phyloP scores from a whole-genome alignment of 1,140 invertebrate genomes.

The Trachymyrmex septentrionalis region DNA sequence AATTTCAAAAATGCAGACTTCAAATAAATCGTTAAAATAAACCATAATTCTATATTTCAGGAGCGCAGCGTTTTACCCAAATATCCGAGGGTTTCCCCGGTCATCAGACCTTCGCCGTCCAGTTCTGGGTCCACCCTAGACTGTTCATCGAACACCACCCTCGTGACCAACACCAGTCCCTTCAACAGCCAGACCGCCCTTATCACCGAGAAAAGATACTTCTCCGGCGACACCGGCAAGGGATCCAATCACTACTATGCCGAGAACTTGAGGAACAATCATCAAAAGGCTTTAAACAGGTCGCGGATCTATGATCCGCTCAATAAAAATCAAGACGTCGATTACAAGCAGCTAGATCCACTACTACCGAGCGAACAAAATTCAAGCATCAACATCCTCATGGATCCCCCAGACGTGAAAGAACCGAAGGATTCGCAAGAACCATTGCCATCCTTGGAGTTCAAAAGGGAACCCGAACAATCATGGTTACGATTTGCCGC shows the following conservation, averaged over 20 bases:
- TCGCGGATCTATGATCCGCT: slow-evolving; percentile 80
- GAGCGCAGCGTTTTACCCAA: slow-evolving; percentile 80
- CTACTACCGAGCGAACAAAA: slow-evolving; percentile 71
- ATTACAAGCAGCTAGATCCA: slow-evolving; percentile 83
- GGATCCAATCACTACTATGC: slow-evolving; percentile 80
- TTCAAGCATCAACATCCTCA: slow-evolving; percentile 39
- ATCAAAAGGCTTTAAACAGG: slow-evolving; percentile 75
- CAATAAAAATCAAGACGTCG: slow-evolving; percentile 66
- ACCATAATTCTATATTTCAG: slow-evolving; percentile 74
- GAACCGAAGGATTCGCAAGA: slow-evolving; percentile 30
- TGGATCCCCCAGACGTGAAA: slow-evolving; percentile 72
- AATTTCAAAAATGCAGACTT: neutral
- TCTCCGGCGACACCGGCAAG: slow-evolving; percentile 25
- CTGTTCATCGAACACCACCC: slow-evolving; percentile 87
- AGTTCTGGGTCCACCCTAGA: slow-evolving; percentile 87
- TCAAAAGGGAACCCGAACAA: slow-evolving; percentile 63
- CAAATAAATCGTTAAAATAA: neutral
- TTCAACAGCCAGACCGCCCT: slow-evolving; percentile 85
- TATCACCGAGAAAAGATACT: slow-evolving; percentile 73
- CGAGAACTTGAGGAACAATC: slow-evolving; percentile 82
- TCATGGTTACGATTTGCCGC: slow-evolving; percentile 30
- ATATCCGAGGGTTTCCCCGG: slow-evolving; percentile 81
- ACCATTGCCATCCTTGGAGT: slow-evolving; percentile 52
- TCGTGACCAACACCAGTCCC: slow-evolving; percentile 87
- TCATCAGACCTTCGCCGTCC: slow-evolving; percentile 82